These are phyloP conservation scores for Zhengitettix transpicula DNA, from an alignment of 2,888 invertebrate species.

Conservation along the genomic window DNA sequence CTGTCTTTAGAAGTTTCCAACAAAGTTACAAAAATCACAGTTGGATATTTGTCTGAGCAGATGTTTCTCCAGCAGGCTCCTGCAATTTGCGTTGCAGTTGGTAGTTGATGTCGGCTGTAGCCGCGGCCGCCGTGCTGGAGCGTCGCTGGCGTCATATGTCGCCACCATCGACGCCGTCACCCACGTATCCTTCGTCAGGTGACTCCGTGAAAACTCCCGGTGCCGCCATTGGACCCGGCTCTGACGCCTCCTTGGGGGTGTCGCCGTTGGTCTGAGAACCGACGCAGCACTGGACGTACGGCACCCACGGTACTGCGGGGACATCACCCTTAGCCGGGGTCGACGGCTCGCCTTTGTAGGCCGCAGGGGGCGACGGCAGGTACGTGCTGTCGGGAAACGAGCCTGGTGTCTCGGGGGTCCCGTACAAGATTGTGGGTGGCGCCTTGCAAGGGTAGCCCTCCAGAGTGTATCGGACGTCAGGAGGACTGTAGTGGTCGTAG, in stretches of 20 bases:
- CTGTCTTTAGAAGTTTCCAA: too few relatives aligned
- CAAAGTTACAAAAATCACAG: too few relatives aligned
- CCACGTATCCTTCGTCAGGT: conserved; percentile 77
- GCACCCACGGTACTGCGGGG: conserved; percentile 5
- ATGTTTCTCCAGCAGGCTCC: not conserved
- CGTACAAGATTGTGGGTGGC: conserved; percentile 6
- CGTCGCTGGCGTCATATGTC: conserved; percentile 42
- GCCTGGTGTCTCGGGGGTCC: conserved; percentile 5
- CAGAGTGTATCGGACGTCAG: conserved; percentile 55
- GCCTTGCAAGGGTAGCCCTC: conserved; percentile 57
- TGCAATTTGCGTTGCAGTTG: not conserved
- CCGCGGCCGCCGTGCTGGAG: not conserved
- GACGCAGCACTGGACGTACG: not conserved
- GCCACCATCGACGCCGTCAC: conserved; percentile 48
- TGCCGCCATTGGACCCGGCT: not conserved
- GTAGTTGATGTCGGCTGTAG: not conserved
- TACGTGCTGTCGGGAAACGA: conserved; percentile 32
- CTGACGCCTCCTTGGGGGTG: conserved; percentile 18
- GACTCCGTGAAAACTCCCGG: conserved; percentile 47
- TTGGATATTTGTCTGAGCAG: too few relatives aligned
- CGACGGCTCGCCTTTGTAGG: conserved; percentile 45
- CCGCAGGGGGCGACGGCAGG: conserved; percentile 52
- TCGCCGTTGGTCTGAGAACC: not conserved
- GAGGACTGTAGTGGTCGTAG: conserved; percentile 24
- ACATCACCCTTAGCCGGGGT: conserved; percentile 9